Base-by-base conservation (phyloP, 2,888 invertebrate species). In the Troides oblongomaculatus region DNA sequence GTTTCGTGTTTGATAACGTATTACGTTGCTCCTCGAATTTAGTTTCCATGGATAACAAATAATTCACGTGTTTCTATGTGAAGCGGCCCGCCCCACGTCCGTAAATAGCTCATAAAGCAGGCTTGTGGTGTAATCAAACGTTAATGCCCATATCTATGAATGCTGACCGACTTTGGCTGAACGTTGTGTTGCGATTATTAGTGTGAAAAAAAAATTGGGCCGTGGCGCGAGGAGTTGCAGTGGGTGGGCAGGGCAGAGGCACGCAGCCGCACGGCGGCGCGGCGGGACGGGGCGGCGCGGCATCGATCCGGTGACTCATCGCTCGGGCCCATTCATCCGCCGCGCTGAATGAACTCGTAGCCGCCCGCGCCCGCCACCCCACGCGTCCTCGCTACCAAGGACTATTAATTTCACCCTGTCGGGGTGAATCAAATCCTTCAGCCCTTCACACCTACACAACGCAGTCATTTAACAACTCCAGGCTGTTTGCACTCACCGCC, bases 291-390 rank as follows among this genome's bases (percentile, higher is more conserved):
- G 69, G 74, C 68, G 71, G 72, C 73, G 73, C 79, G 76, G 80
- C 81, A 90, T 91, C 89, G 91, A 91, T 90, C 89, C 84, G 87
- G 80, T 92, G 92, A 92, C 82, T 92, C 92, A 92, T 83, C 85
- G 84, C 74, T 63, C 74, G 84, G 81, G 82, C 86, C 85, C 92
- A 92, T 92, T 92, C 92, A 92, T 91, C 87, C 87, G 85, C 87
- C 87, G 86, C 89, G 77, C 89, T 92, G 87, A 92, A 92, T 92
- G 92, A 90, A 91, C 82, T 67, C 81, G 84, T 80, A 77, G 79
- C 76, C 78, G 75, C 77, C 78, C 77, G 75, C 72, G 76, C 78
- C 77, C 79, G 77, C 76, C 74, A 73, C 74, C 70, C 78, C 80
- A 79, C 84, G 80, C 82, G 76, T 78, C 81, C 83, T 86, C 85